Base-by-base conservation (phyloP, 2,888 invertebrate genomes). In the Lasioglossum zephyrum region DNA sequence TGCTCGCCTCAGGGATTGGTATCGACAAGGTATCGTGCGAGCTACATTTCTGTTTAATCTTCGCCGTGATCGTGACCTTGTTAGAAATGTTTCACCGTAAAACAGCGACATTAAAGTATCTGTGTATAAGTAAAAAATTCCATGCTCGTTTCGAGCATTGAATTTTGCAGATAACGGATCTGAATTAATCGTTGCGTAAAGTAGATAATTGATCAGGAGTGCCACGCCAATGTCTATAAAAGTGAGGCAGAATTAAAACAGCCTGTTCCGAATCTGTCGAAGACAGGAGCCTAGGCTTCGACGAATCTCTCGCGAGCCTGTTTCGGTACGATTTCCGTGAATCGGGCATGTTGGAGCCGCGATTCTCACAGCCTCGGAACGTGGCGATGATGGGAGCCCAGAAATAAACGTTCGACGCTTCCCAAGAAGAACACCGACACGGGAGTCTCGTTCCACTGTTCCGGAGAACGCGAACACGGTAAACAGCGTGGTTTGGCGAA, bases 401-500 rank as follows among this genome's bases (percentile, higher is more conserved):
- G 84, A 91, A 91, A 91, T 91, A 91, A 91, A 87, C 86, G 84
- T 77, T 70, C 26, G 13, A 63, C 73, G 49, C 53, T 39, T 57
- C 39, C 75, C 81, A 31, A 81, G 77, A 57, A 66, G 82, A 79
- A 82, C 63, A 77, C 74, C 79, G 85, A 80, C 73, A 49, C 53
- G 2, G 82, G 36, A 76, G 80, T 84, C 26, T 31, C 36, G 78
- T 76, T 77, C 73, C 80, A 72, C 78, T 26, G 63, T 73, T 57
- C 75, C 44, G 79, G 69, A 36, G 53, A 53, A 53, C 22, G 53
- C 53, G 77, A 82, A 78, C 79, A 77, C 78, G 85, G 66, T 84
- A 87, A 88, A 84, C 70, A 84, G 22, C 57, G 80, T 77, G 79
- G 90, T 78, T 90, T 90, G 85, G 85, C 70, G 89, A 90, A 86